Conservation (phyloP, 2,888 invertebrate genomes). For the Exocentrus adspersus region DNA sequence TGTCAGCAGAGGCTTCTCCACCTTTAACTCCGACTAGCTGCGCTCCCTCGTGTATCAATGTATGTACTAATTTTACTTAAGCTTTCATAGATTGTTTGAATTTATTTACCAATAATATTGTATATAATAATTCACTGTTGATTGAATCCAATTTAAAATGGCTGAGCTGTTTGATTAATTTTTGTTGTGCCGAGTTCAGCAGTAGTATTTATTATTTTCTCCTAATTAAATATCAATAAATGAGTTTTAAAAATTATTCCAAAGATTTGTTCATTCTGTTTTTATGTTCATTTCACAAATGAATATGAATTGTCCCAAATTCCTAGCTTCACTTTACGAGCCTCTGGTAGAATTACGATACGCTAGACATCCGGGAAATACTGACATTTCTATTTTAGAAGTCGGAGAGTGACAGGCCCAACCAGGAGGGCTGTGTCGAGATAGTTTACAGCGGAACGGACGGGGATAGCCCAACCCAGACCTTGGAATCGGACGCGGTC, state of each 20-base stretch:
- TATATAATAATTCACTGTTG: neutral
- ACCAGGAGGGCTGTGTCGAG: constrained; percentile 60
- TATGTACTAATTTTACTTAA: constrained; percentile 27
- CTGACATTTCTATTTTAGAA: constrained; percentile 21
- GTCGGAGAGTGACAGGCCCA: constrained; percentile 33
- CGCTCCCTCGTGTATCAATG: constrained; percentile 29
- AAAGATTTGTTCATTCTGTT: no score
- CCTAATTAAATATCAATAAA: no score
- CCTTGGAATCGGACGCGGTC: constrained; percentile 62
- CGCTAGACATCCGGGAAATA: neutral
- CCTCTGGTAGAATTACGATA: neutral
- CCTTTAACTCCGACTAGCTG: constrained; percentile 56
- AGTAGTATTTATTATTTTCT: no score
- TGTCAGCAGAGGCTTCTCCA: constrained; percentile 73
- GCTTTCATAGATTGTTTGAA: neutral
- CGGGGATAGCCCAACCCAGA: constrained; percentile 61
- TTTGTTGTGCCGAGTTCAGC: no score
- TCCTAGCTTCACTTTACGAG: no score
- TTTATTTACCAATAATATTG: neutral
- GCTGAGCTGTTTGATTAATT: no score
- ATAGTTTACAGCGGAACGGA: constrained; percentile 62
- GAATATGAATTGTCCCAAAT: no score
- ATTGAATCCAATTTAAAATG: no score
- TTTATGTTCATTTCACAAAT: no score
- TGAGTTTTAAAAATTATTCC: no score